Conservation (phyloP, 2,113 vertebrate species). For the Dicerorhinus sumatrensis region DNA sequence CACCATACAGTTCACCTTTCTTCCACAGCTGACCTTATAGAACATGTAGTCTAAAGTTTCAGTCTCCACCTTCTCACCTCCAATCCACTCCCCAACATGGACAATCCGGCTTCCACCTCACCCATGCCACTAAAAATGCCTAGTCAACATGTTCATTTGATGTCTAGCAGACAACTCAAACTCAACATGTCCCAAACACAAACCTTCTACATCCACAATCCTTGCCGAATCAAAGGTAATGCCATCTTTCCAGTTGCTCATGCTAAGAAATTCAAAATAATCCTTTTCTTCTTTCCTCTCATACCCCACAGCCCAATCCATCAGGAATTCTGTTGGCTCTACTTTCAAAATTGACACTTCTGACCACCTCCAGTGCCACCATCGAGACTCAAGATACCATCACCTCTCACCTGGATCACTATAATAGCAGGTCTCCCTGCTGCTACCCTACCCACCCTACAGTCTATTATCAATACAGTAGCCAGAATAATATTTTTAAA, state of each 20-base stretch:
- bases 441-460: background rate
- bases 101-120: background rate
- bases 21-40: background rate
- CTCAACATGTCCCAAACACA: background rate
- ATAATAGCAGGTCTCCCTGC: background rate
- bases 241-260: background rate
- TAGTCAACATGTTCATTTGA: background rate
- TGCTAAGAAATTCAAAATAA: background rate
- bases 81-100: background rate
- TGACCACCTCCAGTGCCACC: background rate
- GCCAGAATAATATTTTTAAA: background rate
- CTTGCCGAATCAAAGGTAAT: background rate
- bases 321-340: background rate
- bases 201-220: background rate
- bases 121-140: background rate
- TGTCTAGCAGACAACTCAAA: background rate
- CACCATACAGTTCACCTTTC: background rate
- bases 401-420: background rate
- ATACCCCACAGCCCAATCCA: background rate
- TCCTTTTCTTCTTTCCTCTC: background rate
- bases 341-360: background rate
- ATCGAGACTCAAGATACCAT: background rate
- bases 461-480: background rate
- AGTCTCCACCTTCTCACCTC: background rate
- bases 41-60: background rate